Evolutionary conservation across 1,140 invertebrate species (phyloP), one percentile per base, ranked within the genome.

Genomic region (Zaprionus capensis): DNA sequence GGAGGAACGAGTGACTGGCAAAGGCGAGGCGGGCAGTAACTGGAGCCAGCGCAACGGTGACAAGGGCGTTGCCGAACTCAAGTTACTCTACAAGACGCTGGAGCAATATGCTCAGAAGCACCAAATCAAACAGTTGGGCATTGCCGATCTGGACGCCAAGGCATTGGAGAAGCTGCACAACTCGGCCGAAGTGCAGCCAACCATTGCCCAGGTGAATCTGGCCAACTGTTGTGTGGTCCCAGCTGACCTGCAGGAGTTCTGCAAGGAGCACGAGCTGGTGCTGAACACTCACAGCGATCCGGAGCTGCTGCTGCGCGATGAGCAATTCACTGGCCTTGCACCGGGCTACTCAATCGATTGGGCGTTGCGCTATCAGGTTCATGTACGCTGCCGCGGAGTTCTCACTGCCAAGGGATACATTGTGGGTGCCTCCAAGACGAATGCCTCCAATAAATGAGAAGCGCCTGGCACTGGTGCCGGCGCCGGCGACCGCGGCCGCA

Each of bases 161-260:
- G 94, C 95, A 28, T 96, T 99, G 58, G 95, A 96, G 41, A 93
- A 96, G 69, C 93, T 99, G 0, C 96, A 97, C 93, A 94, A 96
- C 15, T 96, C 95, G 94, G 96, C 97, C n/a, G 94, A 94, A 75
- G 96, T 98, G 1, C 97, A 98, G 82, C 98, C 98, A 17, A 95
- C 95, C 76, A 98, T 99, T 67, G 96, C 99, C 75, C 98, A 99
- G 94, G 98, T 99, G 71, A 99, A 98, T 94, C 94, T 99, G 57
- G 96, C 98, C 1, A 97, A 96, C 4, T 99, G 98, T 93, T 99
- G 99, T 94, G 97, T 99, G 4, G 98, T 99, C 69, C 98, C 98
- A 14, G 96, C 97, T 22, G 96, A 96, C 12, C 94, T 99, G 66
- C 96, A 97, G 91, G 94, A 95, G 62, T 99, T 98, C 94, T 98